Evolutionary conservation across 2,797 vertebrate species (phyloP), one percentile per base, ranked within the genome.

Genomic region (Anableps anableps): DNA sequence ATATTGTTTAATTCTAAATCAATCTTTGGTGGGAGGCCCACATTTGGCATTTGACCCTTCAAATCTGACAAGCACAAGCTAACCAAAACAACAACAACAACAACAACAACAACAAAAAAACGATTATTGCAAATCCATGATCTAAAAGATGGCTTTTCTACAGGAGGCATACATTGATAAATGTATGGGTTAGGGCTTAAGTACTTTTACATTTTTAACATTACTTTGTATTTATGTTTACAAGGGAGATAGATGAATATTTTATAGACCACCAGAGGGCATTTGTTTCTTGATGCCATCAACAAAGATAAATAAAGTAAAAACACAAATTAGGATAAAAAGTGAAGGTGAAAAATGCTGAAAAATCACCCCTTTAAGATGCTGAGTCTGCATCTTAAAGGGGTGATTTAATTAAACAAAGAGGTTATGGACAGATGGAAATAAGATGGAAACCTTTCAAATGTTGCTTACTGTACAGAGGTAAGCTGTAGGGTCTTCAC

Each of bases 1-100:
- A 79, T 83, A 91, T 92, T 87, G 90, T 94, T 86, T 87, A 66
- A 76, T 75, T 77, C 0, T 41, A 83, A 83, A 91, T 85, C 55
- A 92, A 92, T 88, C 77, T 72, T 78, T 48, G 71, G 17, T 83
- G 10, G 5, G 5, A 62, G 76, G 78, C 76, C 41, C 85, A n/a
- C 74, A 10, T 76, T 51, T 17, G 50, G 8, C 90, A 85, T 92
- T 85, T 89, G 81, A 90, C 86, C 89, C 84, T 84, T 79, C 0
- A 14, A 47, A 58, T 34, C 68, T 73, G 23, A 68, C 62, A 64
- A 51, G 16, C 19, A 47, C 45, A 14, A 47, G 45, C 45, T 47
- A 47, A 11, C 10, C 11, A 47, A 47, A 47, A 47, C 45, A n/a
- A n/a, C n/a, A n/a, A n/a, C n/a, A n/a, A n/a, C n/a, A n/a, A n/a